Conservation (phyloP, 1,140 invertebrate species). For the Drosophila neocordata region DNA sequence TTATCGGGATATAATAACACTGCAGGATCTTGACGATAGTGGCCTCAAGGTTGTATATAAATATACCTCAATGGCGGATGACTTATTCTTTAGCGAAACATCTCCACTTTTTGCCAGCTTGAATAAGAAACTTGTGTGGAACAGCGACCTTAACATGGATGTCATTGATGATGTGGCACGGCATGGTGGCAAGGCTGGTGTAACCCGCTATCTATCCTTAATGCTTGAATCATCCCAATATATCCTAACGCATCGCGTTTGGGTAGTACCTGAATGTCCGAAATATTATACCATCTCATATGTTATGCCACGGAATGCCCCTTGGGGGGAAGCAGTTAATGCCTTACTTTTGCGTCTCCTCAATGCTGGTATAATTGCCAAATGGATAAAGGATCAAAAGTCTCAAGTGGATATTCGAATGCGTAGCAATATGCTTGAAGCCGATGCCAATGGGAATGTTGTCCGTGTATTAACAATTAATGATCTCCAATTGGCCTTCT, state of each 20-base stretch:
- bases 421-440: constrained; percentile 22
- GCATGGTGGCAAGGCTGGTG: constrained; percentile 61
- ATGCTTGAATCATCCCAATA: constrained; percentile 63
- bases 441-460: constrained; percentile 26
- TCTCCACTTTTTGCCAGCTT: constrained; percentile 69
- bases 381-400: constrained; percentile 71
- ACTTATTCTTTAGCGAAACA: constrained; percentile 77
- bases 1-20: constrained; percentile 82
- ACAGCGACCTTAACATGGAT: constrained; percentile 57
- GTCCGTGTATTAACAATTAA: constrained; percentile 62
- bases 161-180: constrained; percentile 62
- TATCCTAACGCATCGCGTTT: constrained; percentile 49
- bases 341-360: constrained; percentile 57
- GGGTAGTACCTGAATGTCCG: constrained; percentile 79
- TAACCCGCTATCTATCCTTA: constrained; percentile 62
- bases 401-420: constrained; percentile 38
- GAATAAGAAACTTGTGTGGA: constrained; percentile 70
- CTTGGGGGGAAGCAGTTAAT: constrained; percentile 72
- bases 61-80: constrained; percentile 79
- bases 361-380: constrained; percentile 63
- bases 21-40: constrained; percentile 82
- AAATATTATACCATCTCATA: constrained; percentile 81
- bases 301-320: constrained; percentile 69
- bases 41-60: constrained; percentile 76
- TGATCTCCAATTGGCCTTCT: constrained; percentile 76